phyloP scores from a whole-genome alignment of 2,888 invertebrate genomes.

The Parascotia fuliginaria region DNA sequence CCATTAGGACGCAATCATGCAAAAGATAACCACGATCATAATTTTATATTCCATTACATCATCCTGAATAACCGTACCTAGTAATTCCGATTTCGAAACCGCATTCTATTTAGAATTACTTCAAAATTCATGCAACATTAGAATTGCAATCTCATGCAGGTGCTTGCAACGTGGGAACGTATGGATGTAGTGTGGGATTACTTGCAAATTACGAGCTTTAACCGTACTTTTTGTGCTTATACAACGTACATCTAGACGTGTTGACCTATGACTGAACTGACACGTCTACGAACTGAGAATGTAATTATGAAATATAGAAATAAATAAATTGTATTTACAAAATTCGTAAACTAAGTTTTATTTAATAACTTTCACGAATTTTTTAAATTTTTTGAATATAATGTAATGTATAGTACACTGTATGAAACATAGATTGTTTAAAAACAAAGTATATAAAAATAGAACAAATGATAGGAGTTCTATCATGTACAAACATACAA shows the following conservation, averaged over 20 bases:
- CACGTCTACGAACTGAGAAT: conserved; percentile 27
- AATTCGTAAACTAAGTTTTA: no score
- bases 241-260: conserved; percentile 34
- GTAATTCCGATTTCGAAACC: conserved; percentile 6
- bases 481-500: not conserved
- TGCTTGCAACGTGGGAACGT: conserved; percentile 39
- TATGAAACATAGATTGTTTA: no score
- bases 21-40: conserved; percentile 9
- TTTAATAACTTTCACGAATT: no score
- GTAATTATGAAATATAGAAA: conserved; percentile 34
- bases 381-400: no score
- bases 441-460: no score
- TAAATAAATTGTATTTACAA: no score
- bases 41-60: not conserved
- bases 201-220: conserved; percentile 59
- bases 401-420: no score
- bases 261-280: conserved; percentile 46
- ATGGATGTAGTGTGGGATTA: conserved; percentile 45
- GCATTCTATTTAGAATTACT: conserved; percentile 7
- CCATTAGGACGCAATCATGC: conserved; percentile 1
- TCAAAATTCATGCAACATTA: conserved; percentile 3
- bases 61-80: not conserved
- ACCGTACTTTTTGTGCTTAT: conserved; percentile 23
- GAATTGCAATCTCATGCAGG: conserved; percentile 15
- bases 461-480: not conserved